Evolutionary conservation across 2,113 vertebrate species (phyloP).

Genomic region (Varanus komodoensis): DNA sequence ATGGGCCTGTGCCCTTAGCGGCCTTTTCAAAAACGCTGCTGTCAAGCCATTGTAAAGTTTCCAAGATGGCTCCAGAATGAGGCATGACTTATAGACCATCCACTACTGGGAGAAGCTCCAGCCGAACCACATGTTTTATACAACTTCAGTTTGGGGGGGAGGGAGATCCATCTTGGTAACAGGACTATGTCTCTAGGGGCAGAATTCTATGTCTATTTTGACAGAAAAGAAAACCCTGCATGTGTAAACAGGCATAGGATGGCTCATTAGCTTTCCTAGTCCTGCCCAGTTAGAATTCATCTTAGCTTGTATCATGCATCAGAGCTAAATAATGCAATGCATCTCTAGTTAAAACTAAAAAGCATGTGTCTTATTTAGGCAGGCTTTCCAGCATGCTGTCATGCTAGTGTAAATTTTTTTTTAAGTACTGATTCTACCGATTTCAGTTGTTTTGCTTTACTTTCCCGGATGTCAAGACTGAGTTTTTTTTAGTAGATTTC

Average conservation of each 20-base stretch:
- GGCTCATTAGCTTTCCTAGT: background rate
- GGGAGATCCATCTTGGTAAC: background rate
- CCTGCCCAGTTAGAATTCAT: background rate
- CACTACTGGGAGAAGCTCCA: background rate
- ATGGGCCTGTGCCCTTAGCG: background rate
- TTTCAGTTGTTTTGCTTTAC: background rate
- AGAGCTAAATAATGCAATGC: background rate
- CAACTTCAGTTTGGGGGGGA: background rate
- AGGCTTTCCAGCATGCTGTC: background rate
- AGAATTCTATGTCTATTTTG: too few relatives aligned
- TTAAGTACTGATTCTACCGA: background rate
- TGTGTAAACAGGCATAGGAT: too few relatives aligned
- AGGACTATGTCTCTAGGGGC: too few relatives aligned
- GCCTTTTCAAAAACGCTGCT: background rate
- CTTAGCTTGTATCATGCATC: background rate
- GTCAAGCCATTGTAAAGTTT: background rate
- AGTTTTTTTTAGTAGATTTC: background rate
- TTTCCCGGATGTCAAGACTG: background rate
- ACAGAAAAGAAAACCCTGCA: too few relatives aligned
- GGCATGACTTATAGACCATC: background rate
- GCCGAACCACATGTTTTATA: background rate
- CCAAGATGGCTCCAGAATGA: background rate
- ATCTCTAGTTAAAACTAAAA: background rate
- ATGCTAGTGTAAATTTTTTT: too few relatives aligned
- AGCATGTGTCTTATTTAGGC: background rate